Conservation (phyloP, 2,113 vertebrate genomes). For the Larimichthys crocea region DNA sequence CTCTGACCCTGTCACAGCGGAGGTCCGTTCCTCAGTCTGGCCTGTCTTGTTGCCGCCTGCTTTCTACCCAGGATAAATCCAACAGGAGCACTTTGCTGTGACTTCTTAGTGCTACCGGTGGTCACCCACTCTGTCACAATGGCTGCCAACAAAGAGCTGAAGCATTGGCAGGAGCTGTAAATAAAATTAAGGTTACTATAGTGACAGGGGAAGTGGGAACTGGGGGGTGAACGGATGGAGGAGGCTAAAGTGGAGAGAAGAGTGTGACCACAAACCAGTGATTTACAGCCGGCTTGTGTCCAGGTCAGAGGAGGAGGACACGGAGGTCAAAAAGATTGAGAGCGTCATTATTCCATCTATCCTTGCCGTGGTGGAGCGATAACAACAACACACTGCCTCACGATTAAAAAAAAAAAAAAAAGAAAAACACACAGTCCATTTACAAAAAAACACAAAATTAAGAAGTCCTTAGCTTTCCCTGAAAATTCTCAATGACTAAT, state of each 20-base stretch:
- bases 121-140: constrained; percentile 25
- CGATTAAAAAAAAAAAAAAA: too few species aligned
- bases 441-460: neutral
- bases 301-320: constrained; percentile 43
- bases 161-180: constrained; percentile 25
- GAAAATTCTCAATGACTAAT: constrained; percentile 4
- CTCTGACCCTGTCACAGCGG: constrained; percentile 6
- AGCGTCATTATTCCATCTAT: constrained; percentile 33
- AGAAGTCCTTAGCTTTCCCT: neutral
- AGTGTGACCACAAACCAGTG: neutral
- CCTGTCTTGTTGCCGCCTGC: neutral
- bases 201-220: constrained; percentile 23
- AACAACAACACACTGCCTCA: neutral
- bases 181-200: constrained; percentile 49
- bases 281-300: constrained; percentile 50
- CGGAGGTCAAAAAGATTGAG: constrained; percentile 41
- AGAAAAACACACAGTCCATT: neutral
- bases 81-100: constrained; percentile 19
- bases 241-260: constrained; percentile 13
- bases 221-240: neutral
- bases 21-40: neutral
- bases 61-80: constrained; percentile 28
- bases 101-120: constrained; percentile 11
- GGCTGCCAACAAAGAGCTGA: constrained; percentile 31
- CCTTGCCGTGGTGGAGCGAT: neutral